Conservation (phyloP, 1,140 invertebrate species). For the Sitophilus oryzae region DNA sequence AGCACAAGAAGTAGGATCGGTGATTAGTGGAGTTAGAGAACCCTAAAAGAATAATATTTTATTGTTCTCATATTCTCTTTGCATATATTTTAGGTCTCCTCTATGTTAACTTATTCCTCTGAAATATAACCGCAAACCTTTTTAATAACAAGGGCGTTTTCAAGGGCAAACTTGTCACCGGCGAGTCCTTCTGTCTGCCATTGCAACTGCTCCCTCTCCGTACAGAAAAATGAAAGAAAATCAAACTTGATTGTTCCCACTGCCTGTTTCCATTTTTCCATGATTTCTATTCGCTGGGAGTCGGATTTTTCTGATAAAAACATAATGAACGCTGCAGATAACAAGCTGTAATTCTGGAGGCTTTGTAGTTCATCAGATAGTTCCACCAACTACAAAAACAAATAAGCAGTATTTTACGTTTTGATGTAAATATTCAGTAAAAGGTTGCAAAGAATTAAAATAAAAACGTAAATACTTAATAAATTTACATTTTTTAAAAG, state of each 20-base stretch:
- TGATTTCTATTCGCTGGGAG: conserved; percentile 51
- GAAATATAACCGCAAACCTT: no score
- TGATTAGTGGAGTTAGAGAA: conserved; percentile 62
- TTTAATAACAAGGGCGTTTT: conserved; percentile 77
- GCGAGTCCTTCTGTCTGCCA: conserved; percentile 86
- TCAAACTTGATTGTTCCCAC: conserved; percentile 51
- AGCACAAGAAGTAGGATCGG: conserved; percentile 85
- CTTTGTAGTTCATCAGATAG: conserved; percentile 55
- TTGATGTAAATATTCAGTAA: no score
- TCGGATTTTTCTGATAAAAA: conserved; percentile 67
- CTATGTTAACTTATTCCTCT: no score
- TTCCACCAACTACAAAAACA: conserved; percentile 46
- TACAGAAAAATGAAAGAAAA: conserved; percentile 63
- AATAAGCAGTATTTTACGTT: neutral
- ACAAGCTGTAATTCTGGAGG: conserved; percentile 58
- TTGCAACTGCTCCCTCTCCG: conserved; percentile 72
- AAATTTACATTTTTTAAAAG: no score
- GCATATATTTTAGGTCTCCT: no score
- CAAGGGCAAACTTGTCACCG: conserved; percentile 68
- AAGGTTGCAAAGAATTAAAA: no score
- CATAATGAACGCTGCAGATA: conserved; percentile 72
- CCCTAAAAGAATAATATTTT: conserved; percentile 44
- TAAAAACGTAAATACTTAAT: no score
- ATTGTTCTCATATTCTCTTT: no score
- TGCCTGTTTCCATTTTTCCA: conserved; percentile 35